These are phyloP conservation scores for Glossophaga mutica DNA, from an alignment of 2,797 vertebrate species.

Conservation along the genomic window DNA sequence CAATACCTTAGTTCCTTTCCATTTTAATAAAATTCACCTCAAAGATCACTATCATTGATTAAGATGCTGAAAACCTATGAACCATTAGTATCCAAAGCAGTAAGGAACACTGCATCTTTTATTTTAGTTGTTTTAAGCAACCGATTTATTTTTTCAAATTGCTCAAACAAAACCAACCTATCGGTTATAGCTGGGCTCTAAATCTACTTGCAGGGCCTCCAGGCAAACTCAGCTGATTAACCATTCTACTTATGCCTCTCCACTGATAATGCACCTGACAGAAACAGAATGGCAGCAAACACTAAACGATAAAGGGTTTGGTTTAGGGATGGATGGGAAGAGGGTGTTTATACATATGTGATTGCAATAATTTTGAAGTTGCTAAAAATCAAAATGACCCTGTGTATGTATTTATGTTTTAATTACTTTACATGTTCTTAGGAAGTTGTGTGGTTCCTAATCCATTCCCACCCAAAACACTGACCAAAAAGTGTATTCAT, in stretches of 20 bases:
- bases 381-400: background rate
- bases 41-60: constrained; percentile 19
- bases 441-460: background rate
- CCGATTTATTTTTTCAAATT: background rate
- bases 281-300: constrained; percentile 15
- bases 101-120: background rate
- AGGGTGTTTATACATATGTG: background rate
- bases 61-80: background rate
- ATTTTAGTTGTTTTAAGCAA: constrained; percentile 43
- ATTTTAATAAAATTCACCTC: constrained; percentile 23
- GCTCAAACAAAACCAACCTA: constrained; percentile 31
- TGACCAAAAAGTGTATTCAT: background rate
- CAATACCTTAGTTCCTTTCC: background rate
- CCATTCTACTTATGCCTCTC: background rate
- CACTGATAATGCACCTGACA: constrained; percentile 33
- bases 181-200: background rate
- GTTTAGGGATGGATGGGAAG: background rate
- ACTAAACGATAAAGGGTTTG: constrained; percentile 5
- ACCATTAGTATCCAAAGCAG: constrained; percentile 1
- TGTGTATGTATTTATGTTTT: background rate
- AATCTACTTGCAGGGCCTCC: background rate
- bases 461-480: background rate
- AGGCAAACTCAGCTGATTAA: constrained; percentile 37
- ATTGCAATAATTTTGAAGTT: background rate
- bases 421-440: background rate